Conservation (phyloP, 2,797 vertebrate species). For the Gallinago solitaria region DNA sequence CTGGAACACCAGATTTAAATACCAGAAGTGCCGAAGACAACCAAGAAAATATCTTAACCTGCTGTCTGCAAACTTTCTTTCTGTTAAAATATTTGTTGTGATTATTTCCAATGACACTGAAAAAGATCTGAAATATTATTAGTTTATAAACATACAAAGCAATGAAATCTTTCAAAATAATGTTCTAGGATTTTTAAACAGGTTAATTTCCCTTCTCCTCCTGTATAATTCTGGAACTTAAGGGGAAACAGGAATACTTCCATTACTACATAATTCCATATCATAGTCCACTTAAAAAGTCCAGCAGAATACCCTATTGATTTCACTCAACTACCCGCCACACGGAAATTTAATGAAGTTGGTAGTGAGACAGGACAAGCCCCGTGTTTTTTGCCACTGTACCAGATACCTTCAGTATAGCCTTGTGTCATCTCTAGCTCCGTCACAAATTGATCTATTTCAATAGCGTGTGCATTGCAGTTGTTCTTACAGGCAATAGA, state of each 20-base stretch:
- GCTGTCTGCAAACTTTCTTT: background rate
- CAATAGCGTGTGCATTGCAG: background rate
- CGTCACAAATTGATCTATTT: conserved; percentile 10
- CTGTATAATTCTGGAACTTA: background rate
- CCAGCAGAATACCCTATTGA: background rate
- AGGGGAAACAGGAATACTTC: background rate
- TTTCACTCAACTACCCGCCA: background rate
- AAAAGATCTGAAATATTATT: background rate
- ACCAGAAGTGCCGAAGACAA: background rate
- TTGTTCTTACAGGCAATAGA: conserved; percentile 5
- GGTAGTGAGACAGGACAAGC: background rate
- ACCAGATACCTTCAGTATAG: background rate
- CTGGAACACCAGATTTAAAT: background rate
- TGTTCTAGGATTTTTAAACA: background rate
- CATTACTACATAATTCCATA: background rate
- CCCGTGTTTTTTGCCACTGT: background rate
- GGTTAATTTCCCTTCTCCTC: background rate
- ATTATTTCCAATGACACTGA: background rate
- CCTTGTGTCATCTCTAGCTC: background rate
- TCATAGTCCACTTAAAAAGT: background rate
- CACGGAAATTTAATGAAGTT: background rate
- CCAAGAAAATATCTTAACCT: background rate
- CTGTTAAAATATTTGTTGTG: background rate
- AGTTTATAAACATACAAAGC: background rate
- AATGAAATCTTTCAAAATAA: background rate